These are phyloP conservation scores for Pectinophora gossypiella DNA, from an alignment of 1,140 invertebrate species.

Conservation along the genomic window DNA sequence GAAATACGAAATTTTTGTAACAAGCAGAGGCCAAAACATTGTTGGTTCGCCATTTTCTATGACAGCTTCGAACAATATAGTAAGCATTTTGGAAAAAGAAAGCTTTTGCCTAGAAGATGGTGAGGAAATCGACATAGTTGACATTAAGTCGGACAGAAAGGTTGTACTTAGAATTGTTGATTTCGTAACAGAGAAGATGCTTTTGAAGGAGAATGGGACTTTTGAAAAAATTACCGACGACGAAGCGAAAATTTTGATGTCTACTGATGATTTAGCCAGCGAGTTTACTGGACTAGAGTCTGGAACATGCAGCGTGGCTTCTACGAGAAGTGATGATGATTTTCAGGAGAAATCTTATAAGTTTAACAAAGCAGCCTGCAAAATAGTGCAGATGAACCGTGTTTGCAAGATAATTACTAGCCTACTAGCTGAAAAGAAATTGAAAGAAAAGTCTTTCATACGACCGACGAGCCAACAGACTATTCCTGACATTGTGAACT, in stretches of 20 bases:
- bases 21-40: slow-evolving; percentile 64
- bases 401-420: slow-evolving; percentile 47
- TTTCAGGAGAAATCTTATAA: slow-evolving; percentile 9
- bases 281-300: neutral
- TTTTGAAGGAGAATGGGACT: slow-evolving; percentile 69
- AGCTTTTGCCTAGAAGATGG: slow-evolving; percentile 62
- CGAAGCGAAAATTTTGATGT: slow-evolving; percentile 52
- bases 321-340: neutral
- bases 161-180: slow-evolving; percentile 71
- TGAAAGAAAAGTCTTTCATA: slow-evolving; percentile 15
- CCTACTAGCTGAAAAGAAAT: slow-evolving; percentile 18
- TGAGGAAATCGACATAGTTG: slow-evolving; percentile 64
- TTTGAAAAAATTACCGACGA: slow-evolving; percentile 67
- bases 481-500: slow-evolving; percentile 69
- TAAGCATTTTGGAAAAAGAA: slow-evolving; percentile 50
- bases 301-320: neutral
- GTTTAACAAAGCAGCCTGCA: slow-evolving; percentile 40
- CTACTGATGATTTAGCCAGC: slow-evolving; percentile 21
- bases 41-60: slow-evolving; percentile 70
- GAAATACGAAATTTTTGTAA: slow-evolving; percentile 68
- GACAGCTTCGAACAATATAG: slow-evolving; percentile 54
- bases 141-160: slow-evolving; percentile 64
- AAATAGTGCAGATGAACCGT: slow-evolving; percentile 46
- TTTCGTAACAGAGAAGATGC: slow-evolving; percentile 75
- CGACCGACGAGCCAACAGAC: slow-evolving; percentile 27